These are phyloP conservation scores for Melinaea menophilus DNA, from an alignment of 2,888 invertebrate species.

Conservation along the genomic window DNA sequence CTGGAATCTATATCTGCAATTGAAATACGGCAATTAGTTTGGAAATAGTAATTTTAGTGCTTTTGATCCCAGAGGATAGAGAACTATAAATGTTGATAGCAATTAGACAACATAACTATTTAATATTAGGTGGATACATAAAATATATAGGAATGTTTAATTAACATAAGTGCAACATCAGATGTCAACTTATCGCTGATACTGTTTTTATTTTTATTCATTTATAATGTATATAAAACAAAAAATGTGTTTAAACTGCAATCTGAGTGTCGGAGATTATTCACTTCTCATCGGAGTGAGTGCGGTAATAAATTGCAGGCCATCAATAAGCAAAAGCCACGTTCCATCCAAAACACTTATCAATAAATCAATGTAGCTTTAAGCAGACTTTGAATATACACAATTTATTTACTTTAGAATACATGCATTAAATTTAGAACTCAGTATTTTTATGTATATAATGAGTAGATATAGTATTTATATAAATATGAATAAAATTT, in stretches of 20 bases:
- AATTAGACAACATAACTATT: too few relatives aligned
- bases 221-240: too few relatives aligned
- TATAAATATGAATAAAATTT: too few relatives aligned
- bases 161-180: too few relatives aligned
- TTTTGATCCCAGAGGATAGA: not conserved
- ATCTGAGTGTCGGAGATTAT: not conserved
- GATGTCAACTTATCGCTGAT: too few relatives aligned
- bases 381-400: conserved; percentile 22
- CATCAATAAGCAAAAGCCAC: conserved; percentile 62
- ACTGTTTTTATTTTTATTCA: too few relatives aligned
- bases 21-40: not conserved
- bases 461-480: too few relatives aligned
- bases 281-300: conserved; percentile 47
- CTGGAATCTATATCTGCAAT: not conserved
- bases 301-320: conserved; percentile 63
- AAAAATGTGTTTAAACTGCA: too few relatives aligned
- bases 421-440: not conserved
- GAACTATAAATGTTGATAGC: not conserved
- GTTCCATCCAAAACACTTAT: conserved; percentile 48
- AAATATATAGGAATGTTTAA: too few relatives aligned
- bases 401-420: conserved; percentile 9
- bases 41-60: not conserved
- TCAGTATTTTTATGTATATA: too few relatives aligned
- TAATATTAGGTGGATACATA: too few relatives aligned
- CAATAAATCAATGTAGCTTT: conserved; percentile 50